A percentile compares a stretch with the other conserved stretches of the same genome.
Conservation (phyloP, 2,797 vertebrate species). For the Tympanoctomys barrerae region DNA sequence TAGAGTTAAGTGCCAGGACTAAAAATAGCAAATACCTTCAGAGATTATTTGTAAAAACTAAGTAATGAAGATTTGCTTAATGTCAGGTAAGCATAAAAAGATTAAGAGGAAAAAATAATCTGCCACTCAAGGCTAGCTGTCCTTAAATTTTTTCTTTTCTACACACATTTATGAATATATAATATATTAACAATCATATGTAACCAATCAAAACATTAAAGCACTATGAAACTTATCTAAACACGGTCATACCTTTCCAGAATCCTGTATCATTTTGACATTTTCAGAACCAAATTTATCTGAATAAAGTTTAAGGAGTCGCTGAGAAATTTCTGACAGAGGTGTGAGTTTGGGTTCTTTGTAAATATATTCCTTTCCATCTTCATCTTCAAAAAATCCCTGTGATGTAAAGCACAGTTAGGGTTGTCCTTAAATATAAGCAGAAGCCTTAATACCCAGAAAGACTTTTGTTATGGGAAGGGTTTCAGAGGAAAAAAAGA, state of each 20-base stretch:
- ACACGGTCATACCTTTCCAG: slow-evolving; percentile 92
- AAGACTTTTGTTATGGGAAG: slow-evolving; percentile 69
- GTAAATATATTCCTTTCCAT: slow-evolving; percentile 99
- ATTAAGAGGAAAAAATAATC: neutral
- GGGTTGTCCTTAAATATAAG: neutral
- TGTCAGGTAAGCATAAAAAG: neutral
- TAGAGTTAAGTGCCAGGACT: neutral
- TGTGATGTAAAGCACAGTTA: slow-evolving; percentile 77
- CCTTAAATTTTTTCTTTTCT: neutral
- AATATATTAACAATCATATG: neutral
- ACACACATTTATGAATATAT: neutral
- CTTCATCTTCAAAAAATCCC: slow-evolving; percentile 99
- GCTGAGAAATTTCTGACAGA: slow-evolving; percentile 97
- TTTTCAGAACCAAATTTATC: slow-evolving; percentile 99
- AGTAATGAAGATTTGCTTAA: slow-evolving; percentile 13
- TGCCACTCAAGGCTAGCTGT: neutral
- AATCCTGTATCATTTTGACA: slow-evolving; percentile 99
- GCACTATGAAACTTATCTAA: neutral
- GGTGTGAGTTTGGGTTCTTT: slow-evolving; percentile 99
- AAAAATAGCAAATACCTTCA: neutral
- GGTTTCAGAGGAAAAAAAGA: neutral
- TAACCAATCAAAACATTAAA: neutral
- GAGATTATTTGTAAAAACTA: slow-evolving; percentile 26
- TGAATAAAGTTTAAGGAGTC: slow-evolving; percentile 97
- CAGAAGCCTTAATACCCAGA: neutral